Percentiles rank a stretch among this genome's conserved stretches.
phyloP scores from a whole-genome alignment of 2,113 vertebrate genomes.

The Dicrurus megarhynchus region DNA sequence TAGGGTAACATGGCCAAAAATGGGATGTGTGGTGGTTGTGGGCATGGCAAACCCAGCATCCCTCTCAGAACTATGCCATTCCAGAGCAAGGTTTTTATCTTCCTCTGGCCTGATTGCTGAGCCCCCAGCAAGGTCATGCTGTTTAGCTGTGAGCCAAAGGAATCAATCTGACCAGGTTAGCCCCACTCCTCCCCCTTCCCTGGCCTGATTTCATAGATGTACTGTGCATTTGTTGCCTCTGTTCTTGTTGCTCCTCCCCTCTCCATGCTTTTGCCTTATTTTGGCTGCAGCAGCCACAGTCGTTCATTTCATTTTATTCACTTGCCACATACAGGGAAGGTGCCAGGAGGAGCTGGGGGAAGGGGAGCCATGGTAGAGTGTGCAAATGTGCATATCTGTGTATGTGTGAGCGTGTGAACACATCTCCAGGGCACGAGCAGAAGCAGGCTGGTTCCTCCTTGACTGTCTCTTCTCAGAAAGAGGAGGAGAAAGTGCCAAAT shows the following conservation, averaged over 20 bases:
- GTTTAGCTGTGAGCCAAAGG: neutral
- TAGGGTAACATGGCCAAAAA: neutral
- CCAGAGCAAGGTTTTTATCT: neutral
- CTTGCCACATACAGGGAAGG: neutral
- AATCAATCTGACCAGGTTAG: neutral
- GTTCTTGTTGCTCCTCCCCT: neutral
- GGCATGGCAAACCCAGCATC: neutral
- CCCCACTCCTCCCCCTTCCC: neutral
- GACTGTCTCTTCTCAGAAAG: neutral
- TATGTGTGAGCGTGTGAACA: neutral
- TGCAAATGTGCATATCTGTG: neutral
- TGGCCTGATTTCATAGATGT: neutral
- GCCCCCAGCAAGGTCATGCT: fast-evolving
- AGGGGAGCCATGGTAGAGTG: neutral
- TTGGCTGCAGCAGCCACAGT: neutral
- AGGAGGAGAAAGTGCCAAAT: conserved; percentile 36
- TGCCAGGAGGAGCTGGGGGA: neutral
- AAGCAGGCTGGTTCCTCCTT: neutral
- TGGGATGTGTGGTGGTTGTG: neutral
- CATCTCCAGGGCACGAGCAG: neutral
- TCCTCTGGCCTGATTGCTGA: neutral
- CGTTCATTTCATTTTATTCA: neutral
- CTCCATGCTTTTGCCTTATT: neutral
- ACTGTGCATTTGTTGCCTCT: neutral
- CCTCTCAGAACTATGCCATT: neutral